These are phyloP conservation scores for Tipula helvola DNA, from an alignment of 2,888 invertebrate species.

Conservation along the genomic window DNA sequence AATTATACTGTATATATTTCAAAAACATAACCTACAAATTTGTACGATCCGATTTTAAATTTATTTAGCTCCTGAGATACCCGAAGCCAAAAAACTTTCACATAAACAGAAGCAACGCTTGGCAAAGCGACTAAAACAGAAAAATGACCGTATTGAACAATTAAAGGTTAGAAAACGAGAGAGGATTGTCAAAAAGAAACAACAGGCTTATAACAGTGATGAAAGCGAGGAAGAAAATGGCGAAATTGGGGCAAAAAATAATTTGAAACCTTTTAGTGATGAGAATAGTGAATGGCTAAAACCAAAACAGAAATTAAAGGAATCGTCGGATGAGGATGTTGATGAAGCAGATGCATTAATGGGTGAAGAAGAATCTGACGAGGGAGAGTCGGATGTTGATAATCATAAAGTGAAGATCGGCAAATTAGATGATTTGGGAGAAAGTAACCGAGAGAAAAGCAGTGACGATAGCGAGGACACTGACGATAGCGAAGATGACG, in stretches of 20 bases:
- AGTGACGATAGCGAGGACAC: constrained; percentile 25
- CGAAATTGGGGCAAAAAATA: constrained; percentile 30
- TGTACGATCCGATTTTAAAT: background rate
- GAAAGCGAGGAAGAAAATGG: constrained; percentile 22
- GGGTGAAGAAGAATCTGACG: constrained; percentile 20
- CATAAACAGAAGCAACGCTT: constrained; percentile 55
- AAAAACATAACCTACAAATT: background rate
- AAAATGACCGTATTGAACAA: constrained; percentile 22
- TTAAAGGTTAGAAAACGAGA: constrained; percentile 32
- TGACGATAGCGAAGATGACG: constrained; percentile 40
- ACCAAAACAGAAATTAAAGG: constrained; percentile 29
- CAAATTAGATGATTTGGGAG: constrained; percentile 20
- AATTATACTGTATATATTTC: background rate
- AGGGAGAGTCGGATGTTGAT: constrained; percentile 18
- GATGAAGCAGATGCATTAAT: constrained; percentile 19
- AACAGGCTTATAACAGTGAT: constrained; percentile 16
- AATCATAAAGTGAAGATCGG: background rate
- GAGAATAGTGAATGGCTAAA: constrained; percentile 60
- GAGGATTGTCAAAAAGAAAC: constrained; percentile 33
- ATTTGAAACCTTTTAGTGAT: constrained; percentile 42
- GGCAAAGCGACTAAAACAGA: background rate
- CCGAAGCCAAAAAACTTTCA: constrained; percentile 46
- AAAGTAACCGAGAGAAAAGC: constrained; percentile 22
- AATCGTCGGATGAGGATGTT: constrained; percentile 26
- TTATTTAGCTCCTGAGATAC: constrained; percentile 31